phyloP scores from a whole-genome alignment of 2,888 invertebrate species.

The Lithophane leautieri region DNA sequence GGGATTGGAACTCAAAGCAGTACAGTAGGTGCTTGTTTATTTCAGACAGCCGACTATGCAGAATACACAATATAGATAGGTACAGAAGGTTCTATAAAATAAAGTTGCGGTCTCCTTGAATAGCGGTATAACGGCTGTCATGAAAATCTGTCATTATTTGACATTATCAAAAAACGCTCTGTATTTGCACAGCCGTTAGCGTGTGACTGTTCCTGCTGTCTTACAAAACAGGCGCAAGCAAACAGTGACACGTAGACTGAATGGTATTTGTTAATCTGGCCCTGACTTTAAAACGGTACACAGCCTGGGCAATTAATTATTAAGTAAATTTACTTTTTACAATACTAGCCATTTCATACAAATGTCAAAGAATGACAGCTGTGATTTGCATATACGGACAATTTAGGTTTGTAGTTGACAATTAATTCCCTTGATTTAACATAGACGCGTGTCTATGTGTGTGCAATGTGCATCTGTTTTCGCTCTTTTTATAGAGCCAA shows the following conservation, averaged over 20 bases:
- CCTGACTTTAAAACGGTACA: too few species aligned
- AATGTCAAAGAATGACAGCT: background rate
- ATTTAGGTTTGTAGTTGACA: background rate
- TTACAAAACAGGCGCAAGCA: too few species aligned
- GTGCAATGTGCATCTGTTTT: background rate
- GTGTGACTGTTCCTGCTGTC: too few species aligned
- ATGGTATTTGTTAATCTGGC: too few species aligned
- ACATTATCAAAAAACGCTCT: too few species aligned
- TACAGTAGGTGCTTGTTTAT: conserved; percentile 34
- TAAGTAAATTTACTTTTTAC: background rate
- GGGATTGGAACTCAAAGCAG: conserved; percentile 40
- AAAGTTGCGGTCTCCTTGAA: too few species aligned
- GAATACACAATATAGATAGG: conserved; percentile 5
- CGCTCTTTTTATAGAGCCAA: background rate
- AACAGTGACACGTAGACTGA: too few species aligned
- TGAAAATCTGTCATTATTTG: too few species aligned
- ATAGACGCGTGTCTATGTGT: too few species aligned
- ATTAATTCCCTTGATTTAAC: background rate
- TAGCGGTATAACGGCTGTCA: too few species aligned
- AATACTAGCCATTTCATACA: background rate
- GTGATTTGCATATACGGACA: background rate
- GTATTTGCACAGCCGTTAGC: too few species aligned
- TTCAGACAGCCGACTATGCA: conserved; percentile 30
- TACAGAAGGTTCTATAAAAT: background rate
- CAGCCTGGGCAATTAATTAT: background rate